A percentile compares a stretch with the other conserved stretches of the same genome.
phyloP scores from a whole-genome alignment of 2,797 vertebrate species.

The Myotis findleyi region DNA sequence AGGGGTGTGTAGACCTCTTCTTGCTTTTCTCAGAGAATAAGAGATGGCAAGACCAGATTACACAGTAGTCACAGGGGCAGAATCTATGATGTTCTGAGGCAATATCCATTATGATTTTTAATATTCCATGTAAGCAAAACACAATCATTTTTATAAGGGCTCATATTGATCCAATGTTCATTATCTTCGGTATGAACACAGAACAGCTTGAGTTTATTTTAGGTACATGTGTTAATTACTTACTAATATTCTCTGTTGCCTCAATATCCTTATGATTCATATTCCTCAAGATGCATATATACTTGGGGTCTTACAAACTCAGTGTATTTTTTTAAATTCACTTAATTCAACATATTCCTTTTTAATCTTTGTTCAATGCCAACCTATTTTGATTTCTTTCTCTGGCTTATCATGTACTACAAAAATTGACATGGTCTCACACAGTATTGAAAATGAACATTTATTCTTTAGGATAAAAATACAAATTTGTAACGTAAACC shows the following conservation, averaged over 20 bases:
- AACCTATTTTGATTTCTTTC: neutral
- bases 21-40: neutral
- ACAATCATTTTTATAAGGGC: neutral
- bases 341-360: neutral
- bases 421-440: neutral
- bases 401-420: neutral
- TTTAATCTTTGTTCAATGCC: neutral
- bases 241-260: neutral
- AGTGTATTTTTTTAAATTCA: neutral
- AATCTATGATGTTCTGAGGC: neutral
- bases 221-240: neutral
- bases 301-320: neutral
- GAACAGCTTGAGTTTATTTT: neutral
- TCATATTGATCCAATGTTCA: neutral
- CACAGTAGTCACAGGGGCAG: neutral
- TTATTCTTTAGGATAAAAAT: neutral
- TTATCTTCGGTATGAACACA: neutral
- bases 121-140: neutral
- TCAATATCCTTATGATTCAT: neutral
- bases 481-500: neutral
- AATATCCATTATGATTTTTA: neutral
- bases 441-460: neutral
- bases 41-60: neutral
- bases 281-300: neutral
- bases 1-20: neutral